These are phyloP conservation scores for Nephila pilipes DNA, from an alignment of 1,140 invertebrate genomes.

Conservation along the genomic window DNA sequence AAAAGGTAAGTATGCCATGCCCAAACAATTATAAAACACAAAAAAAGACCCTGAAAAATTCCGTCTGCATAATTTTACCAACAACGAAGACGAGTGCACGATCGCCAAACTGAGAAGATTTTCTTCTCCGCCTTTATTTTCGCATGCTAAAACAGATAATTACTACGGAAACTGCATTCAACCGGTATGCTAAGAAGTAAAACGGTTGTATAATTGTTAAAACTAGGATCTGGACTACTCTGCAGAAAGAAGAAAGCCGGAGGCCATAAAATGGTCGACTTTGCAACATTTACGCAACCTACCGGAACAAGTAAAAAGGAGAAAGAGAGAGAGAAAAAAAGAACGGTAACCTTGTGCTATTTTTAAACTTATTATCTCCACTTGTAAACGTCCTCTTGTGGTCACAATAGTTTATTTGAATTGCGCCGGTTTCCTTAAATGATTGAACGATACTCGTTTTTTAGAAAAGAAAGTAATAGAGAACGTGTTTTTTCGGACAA, in stretches of 20 bases:
- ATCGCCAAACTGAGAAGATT: too few species aligned
- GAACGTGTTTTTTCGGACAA: background rate
- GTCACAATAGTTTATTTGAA: constrained; percentile 12
- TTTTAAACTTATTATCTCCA: constrained; percentile 44
- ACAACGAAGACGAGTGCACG: too few species aligned
- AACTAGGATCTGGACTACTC: background rate
- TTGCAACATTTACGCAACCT: constrained; percentile 42
- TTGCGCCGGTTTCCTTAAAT: constrained; percentile 15
- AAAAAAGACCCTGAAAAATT: too few species aligned
- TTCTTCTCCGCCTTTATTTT: background rate
- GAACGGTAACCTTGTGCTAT: constrained; percentile 36
- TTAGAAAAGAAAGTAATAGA: background rate
- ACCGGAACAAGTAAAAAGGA: constrained; percentile 19
- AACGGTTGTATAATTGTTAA: background rate
- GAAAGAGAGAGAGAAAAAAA: background rate
- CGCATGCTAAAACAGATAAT: background rate
- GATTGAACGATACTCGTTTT: background rate
- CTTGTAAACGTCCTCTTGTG: background rate
- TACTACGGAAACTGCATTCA: background rate
- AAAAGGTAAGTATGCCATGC: too few species aligned
- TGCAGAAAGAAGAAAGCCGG: background rate
- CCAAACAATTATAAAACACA: too few species aligned
- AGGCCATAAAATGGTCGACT: constrained; percentile 28
- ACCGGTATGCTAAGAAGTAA: background rate
- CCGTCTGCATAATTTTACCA: too few species aligned